Percentiles rank a stretch among this genome's conserved stretches.
Evolutionary conservation across 2,113 vertebrate species (phyloP).

Genomic region (Cebus imitator): DNA sequence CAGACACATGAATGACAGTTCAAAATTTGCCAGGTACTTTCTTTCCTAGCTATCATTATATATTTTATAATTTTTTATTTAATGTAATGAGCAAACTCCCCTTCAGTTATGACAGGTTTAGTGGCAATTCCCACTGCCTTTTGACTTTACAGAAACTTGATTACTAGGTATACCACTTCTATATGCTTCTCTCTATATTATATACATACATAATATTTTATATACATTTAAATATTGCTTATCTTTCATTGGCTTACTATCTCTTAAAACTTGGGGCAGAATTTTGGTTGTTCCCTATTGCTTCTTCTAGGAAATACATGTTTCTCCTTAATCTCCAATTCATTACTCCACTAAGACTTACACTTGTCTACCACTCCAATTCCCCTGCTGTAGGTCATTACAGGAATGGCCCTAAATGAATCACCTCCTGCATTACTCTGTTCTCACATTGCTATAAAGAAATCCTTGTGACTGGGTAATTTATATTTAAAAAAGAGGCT

Average conservation of each 20-base stretch:
- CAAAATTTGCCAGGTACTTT: neutral
- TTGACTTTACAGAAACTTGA: neutral
- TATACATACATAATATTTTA: neutral
- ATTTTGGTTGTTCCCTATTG: fast-evolving
- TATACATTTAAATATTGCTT: neutral
- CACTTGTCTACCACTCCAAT: fast-evolving
- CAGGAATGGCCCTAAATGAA: neutral
- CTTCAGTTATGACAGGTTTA: neutral
- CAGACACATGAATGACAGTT: neutral
- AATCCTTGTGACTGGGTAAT: too few species aligned
- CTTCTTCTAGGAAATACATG: neutral
- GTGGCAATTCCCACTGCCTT: too few species aligned
- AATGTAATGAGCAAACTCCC: neutral
- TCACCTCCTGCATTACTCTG: neutral
- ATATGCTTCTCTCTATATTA: neutral
- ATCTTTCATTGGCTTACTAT: neutral
- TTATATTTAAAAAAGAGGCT: too few species aligned
- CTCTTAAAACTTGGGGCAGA: neutral
- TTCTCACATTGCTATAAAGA: too few species aligned
- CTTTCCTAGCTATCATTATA: neutral
- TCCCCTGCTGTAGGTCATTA: neutral
- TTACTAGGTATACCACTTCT: neutral
- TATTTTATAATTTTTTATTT: neutral
- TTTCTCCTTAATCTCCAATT: neutral
- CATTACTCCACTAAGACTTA: fast-evolving